phyloP scores from a whole-genome alignment of 2,797 vertebrate species.

The Nasua narica region DNA sequence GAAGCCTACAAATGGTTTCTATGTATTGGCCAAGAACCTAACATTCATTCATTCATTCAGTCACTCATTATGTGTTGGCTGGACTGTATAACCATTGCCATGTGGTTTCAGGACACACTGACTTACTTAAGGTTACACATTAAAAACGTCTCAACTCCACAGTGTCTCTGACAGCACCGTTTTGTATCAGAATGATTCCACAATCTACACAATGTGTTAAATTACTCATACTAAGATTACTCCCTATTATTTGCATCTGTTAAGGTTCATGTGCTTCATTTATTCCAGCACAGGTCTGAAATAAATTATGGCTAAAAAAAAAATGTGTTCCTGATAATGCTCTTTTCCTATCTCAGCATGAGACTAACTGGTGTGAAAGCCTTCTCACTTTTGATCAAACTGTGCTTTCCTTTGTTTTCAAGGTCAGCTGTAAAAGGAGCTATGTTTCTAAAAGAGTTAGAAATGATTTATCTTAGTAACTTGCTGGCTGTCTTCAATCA shows the following conservation, averaged over 20 bases:
- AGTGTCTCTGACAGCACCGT: not conserved
- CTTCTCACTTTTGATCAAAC: not conserved
- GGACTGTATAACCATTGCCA: constrained; percentile 32
- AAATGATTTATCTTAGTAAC: not conserved
- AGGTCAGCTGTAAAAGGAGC: constrained; percentile 7
- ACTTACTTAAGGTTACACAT: constrained; percentile 30
- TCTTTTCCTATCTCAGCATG: not conserved
- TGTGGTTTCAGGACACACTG: constrained; percentile 11
- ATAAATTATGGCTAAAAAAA: constrained; percentile 34
- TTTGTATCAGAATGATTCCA: not conserved
- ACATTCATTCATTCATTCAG: not conserved
- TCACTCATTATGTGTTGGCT: not conserved
- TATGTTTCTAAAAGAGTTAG: constrained; percentile 38
- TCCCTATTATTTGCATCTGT: constrained; percentile 52
- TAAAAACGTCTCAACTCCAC: not conserved
- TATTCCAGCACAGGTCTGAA: constrained; percentile 51
- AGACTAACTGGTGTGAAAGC: not conserved
- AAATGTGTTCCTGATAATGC: constrained; percentile 43
- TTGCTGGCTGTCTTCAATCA: not conserved
- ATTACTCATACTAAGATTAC: constrained; percentile 21
- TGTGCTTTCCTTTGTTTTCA: not conserved
- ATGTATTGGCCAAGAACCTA: constrained; percentile 14
- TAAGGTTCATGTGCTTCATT: constrained; percentile 24
- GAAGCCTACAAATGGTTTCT: constrained; percentile 31
- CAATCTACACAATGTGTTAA: not conserved